Conservation (phyloP, 2,888 invertebrate species). For the Seira sanloemensis region DNA sequence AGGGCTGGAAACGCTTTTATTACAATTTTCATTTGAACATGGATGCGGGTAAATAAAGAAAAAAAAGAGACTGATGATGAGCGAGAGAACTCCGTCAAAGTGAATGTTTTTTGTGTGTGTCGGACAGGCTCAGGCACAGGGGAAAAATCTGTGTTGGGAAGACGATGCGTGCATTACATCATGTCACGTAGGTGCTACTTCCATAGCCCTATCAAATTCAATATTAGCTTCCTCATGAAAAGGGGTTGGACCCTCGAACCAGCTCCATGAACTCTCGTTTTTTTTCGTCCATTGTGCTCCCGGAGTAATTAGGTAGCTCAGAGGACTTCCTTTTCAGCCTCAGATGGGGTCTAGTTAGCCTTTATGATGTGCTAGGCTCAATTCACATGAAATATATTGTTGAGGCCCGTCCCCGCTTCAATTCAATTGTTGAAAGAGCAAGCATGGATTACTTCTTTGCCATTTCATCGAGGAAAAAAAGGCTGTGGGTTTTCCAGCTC, state of each 20-base stretch:
- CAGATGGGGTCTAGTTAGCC: conserved; percentile 62
- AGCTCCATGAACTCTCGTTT: conserved; percentile 66
- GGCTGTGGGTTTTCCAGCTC: conserved; percentile 22
- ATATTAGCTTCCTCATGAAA: conserved; percentile 74
- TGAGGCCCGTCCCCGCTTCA: conserved; percentile 49
- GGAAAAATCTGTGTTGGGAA: conserved; percentile 49
- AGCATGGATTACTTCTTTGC: conserved; percentile 11
- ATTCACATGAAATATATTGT: conserved; percentile 65
- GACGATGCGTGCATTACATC: conserved; percentile 39
- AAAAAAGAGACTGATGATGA: no score
- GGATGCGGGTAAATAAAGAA: conserved; percentile 62
- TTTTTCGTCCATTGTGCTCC: conserved; percentile 73
- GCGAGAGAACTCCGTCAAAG: conserved; percentile 53
- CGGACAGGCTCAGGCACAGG: no score
- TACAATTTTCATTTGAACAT: conserved; percentile 51
- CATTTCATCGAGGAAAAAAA: conserved; percentile 19
- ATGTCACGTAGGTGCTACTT: conserved; percentile 56
- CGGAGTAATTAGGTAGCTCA: conserved; percentile 74
- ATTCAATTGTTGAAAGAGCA: background rate
- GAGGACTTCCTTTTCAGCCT: conserved; percentile 73
- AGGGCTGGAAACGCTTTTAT: no score
- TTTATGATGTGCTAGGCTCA: conserved; percentile 66
- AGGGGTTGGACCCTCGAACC: conserved; percentile 73
- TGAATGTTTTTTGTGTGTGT: conserved; percentile 20
- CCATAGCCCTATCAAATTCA: conserved; percentile 73